Evolutionary conservation across 1,140 invertebrate species (phyloP), one percentile per base, ranked within the genome.

Genomic region (Eumeta japonica): DNA sequence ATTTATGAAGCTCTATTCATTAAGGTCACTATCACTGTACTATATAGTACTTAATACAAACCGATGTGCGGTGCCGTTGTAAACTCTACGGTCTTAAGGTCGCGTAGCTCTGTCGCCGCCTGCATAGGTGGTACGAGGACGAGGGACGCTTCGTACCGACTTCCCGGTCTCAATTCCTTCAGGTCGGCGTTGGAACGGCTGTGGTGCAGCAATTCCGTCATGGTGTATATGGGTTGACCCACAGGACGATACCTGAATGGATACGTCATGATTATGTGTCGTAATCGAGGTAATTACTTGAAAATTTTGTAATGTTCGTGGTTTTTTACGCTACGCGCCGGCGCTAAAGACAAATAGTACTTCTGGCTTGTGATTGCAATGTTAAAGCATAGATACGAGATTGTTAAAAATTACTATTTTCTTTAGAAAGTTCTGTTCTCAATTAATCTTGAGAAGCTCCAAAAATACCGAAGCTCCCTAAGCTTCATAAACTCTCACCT

Each of bases 201-300:
- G 49, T 71, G 70, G 28, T 74, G 70, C 0, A 74, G 57, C 0
- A 74, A 40, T 18, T 74, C 70, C 3, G 70, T 74, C 62, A 71
- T 74, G 18, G 63, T 68, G 46, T 63, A 74, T 41, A 73, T 68
- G 1, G 68, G 68, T 2, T 59, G 67, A 3, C 68, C 68, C n/a
- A 60, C 55, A 39, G 64, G 63, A 27, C 68, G 61, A 40, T 62
- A 67, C 41, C 62, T 73, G 55, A 11, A 46, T 55, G 46, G n/a
- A 20, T 28, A 5, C 3, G 3, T 4, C 16, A 11, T 19, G 14
- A 27, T 16, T 33, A 16, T 38, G 32, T 18, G 18, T 12, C n/a
- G n/a, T n/a, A n/a, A n/a, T n/a, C n/a, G n/a, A n/a, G n/a, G n/a
- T n/a, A n/a, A n/a, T n/a, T n/a, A n/a, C n/a, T n/a, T n/a, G n/a